A percentile compares a stretch with the other conserved stretches of the same genome.
These are phyloP conservation scores for Nemoura dubitans DNA, from an alignment of 2,888 invertebrate genomes.

Conservation along the genomic window DNA sequence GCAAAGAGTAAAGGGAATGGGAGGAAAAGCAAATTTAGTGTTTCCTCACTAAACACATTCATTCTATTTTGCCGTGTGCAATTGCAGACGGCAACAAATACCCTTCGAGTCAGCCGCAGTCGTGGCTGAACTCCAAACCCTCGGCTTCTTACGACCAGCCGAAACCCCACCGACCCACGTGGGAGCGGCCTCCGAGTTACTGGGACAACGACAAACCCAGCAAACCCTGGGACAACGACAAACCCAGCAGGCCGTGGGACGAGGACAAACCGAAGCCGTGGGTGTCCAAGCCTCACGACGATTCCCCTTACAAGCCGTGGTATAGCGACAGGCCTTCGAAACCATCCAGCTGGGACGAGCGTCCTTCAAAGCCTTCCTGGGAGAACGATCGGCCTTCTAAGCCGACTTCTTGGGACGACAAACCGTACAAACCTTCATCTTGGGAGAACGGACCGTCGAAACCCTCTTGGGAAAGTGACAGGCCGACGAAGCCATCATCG, in stretches of 20 bases:
- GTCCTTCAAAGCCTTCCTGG: constrained; percentile 30
- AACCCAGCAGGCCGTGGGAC: constrained; percentile 54
- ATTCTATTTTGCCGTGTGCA: constrained; percentile 48
- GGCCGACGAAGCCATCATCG: not conserved
- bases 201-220: constrained; percentile 51
- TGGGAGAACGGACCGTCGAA: constrained; percentile 36
- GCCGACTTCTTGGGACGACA: constrained; percentile 41
- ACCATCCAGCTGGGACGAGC: constrained; percentile 44
- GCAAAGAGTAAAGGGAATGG: too few species aligned
- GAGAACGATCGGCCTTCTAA: constrained; percentile 39
- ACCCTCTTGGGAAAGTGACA: constrained; percentile 36
- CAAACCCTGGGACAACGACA: constrained; percentile 55
- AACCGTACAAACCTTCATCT: constrained; percentile 36
- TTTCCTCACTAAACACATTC: constrained; percentile 49
- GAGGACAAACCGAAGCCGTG: constrained; percentile 55
- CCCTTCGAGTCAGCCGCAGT: not conserved
- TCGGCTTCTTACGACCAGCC: constrained; percentile 1
- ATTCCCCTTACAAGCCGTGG: constrained; percentile 21
- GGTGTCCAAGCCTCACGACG: constrained; percentile 46
- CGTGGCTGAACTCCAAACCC: not conserved
- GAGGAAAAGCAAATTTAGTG: too few species aligned
- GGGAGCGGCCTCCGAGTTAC: constrained; percentile 22
- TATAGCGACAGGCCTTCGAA: constrained; percentile 38
- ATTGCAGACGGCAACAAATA: constrained; percentile 49
- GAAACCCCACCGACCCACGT: not conserved